Percentiles rank a stretch among this genome's conserved stretches.
phyloP scores from a whole-genome alignment of 2,888 invertebrate species.

The Linnaemya tessellans region DNA sequence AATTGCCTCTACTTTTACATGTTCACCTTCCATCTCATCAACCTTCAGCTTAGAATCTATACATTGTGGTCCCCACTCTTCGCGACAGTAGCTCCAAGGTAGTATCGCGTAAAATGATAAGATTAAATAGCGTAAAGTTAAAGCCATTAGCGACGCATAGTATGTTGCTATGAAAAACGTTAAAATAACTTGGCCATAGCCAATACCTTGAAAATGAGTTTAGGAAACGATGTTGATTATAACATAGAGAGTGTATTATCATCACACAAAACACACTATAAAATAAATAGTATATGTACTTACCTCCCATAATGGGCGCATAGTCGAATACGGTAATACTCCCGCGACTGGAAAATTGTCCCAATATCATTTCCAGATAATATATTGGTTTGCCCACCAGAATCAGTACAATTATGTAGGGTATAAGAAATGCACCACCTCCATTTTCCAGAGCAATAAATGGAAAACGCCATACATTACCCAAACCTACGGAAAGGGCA shows the following conservation, averaged over 20 bases:
- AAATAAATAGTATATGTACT: too few relatives aligned
- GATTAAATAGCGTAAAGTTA: conserved; percentile 86
- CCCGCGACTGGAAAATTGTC: conserved; percentile 89
- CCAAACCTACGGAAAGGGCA: conserved; percentile 86
- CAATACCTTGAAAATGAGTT: conserved; percentile 84
- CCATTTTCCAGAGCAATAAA: conserved; percentile 87
- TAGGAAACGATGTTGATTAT: too few relatives aligned
- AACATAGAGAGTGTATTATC: too few relatives aligned
- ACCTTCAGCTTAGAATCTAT: conserved; percentile 76
- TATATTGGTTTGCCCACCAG: conserved; percentile 88
- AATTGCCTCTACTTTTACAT: conserved; percentile 28
- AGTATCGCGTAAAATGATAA: conserved; percentile 85
- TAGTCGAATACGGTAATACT: conserved; percentile 87
- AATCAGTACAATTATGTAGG: conserved; percentile 87
- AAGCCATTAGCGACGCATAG: conserved; percentile 87
- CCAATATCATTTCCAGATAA: conserved; percentile 88
- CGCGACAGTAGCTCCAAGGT: conserved; percentile 86
- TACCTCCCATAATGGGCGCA: conserved; percentile 88
- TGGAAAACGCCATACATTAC: conserved; percentile 88
- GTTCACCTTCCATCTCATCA: neutral
- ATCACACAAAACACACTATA: too few relatives aligned
- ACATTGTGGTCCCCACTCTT: conserved; percentile 84
- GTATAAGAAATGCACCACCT: conserved; percentile 87
- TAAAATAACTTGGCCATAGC: conserved; percentile 85
- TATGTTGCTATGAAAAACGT: conserved; percentile 86